A percentile compares a stretch with the other conserved stretches of the same genome.
phyloP scores from a whole-genome alignment of 2,113 vertebrate species.

The Rynchops niger region DNA sequence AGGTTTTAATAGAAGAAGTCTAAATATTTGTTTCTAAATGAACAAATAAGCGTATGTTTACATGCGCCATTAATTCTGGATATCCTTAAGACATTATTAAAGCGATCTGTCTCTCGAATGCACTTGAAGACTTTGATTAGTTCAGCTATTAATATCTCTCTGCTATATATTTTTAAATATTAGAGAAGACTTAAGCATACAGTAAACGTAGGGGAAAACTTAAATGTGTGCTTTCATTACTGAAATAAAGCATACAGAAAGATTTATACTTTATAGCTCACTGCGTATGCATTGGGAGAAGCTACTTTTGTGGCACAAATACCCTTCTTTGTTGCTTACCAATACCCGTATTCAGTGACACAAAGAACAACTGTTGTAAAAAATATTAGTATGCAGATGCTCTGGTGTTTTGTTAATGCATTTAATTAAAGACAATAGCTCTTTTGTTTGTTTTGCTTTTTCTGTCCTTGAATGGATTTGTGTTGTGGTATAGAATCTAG shows the following conservation, averaged over 20 bases:
- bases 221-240: neutral
- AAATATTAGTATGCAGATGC: conserved; percentile 88
- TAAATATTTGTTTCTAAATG: neutral
- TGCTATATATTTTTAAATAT: neutral
- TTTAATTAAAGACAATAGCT: conserved; percentile 78
- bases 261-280: neutral
- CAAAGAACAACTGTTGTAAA: conserved; percentile 86
- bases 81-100: neutral
- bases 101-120: neutral
- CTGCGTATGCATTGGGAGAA: conserved; percentile 43
- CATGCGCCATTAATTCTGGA: neutral
- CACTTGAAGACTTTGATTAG: neutral
- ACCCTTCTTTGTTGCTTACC: conserved; percentile 79
- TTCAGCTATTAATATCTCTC: neutral
- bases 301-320: conserved; percentile 64
- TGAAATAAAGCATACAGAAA: conserved; percentile 4
- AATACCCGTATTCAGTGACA: conserved; percentile 82
- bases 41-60: neutral
- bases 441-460: conserved; percentile 75
- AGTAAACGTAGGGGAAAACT: neutral
- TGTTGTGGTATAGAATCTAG: conserved; percentile 65
- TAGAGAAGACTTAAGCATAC: neutral
- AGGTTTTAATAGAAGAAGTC: neutral
- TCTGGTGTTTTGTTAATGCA: conserved; percentile 83
- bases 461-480: conserved; percentile 71